Conservation (phyloP, 2,888 invertebrate genomes). For the Tenodera sinensis region DNA sequence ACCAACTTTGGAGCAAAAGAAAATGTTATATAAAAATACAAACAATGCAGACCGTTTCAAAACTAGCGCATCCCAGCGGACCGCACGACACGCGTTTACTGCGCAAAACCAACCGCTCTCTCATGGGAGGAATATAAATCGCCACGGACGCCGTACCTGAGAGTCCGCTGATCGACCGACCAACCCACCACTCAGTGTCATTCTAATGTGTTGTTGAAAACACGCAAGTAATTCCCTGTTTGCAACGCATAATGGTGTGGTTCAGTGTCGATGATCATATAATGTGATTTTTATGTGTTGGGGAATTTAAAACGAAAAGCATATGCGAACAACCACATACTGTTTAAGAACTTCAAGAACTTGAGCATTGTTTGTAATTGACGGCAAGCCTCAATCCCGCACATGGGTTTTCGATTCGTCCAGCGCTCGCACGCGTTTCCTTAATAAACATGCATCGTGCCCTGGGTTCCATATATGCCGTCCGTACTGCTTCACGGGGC, state of each 20-base stretch:
- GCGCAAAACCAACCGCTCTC: neutral
- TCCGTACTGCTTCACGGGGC: no score
- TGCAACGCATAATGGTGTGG: neutral
- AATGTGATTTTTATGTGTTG: neutral
- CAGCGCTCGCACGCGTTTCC: no score
- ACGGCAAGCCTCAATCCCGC: no score
- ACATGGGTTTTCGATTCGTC: neutral
- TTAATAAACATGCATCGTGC: no score
- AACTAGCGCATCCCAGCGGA: neutral
- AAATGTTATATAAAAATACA: no score
- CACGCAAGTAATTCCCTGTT: neutral
- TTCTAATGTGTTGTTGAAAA: no score
- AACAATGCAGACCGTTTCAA: neutral
- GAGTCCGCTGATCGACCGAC: no score
- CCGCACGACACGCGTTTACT: no score
- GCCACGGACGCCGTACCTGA: neutral
- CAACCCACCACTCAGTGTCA: no score
- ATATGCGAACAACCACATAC: neutral
- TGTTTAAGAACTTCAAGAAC: no score
- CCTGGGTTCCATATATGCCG: no score
- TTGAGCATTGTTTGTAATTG: neutral
- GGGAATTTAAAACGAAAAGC: neutral
- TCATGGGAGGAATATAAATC: neutral
- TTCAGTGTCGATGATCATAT: neutral
- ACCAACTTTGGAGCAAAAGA: no score